A percentile compares a stretch with the other conserved stretches of the same genome.
These are phyloP conservation scores for Chaetorhynchus papuensis DNA, from an alignment of 2,113 vertebrate species.

Conservation along the genomic window DNA sequence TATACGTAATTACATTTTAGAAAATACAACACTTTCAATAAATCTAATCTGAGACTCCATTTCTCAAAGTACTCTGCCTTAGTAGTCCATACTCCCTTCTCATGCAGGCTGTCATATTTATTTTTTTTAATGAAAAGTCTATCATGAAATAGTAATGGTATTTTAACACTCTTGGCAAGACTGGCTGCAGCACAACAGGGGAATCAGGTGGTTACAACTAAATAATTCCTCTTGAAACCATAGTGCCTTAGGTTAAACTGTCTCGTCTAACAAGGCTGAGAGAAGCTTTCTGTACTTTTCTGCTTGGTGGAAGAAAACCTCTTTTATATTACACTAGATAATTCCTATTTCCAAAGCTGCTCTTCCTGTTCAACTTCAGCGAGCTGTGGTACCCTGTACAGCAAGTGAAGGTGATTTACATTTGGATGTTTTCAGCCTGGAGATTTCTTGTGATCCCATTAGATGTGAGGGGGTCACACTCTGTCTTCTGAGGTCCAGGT, in stretches of 20 bases:
- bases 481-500: background rate
- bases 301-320: background rate
- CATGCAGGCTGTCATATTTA: background rate
- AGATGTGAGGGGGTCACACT: background rate
- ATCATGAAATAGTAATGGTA: background rate
- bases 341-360: background rate
- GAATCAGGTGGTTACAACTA: background rate
- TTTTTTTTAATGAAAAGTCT: background rate
- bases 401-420: background rate
- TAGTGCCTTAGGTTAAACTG: background rate
- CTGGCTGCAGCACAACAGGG: background rate
- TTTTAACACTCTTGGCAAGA: background rate
- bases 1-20: background rate
- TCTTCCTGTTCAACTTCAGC: background rate
- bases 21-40: background rate
- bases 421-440: background rate
- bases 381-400: background rate
- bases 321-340: background rate
- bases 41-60: background rate
- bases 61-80: background rate
- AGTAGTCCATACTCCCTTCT: background rate
- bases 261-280: background rate
- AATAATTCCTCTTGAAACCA: background rate
- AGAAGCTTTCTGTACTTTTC: background rate
- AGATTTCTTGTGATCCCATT: background rate